A percentile compares a stretch with the other conserved stretches of the same genome.
phyloP scores from a whole-genome alignment of 2,888 invertebrate genomes.

The Panzeria rudis region DNA sequence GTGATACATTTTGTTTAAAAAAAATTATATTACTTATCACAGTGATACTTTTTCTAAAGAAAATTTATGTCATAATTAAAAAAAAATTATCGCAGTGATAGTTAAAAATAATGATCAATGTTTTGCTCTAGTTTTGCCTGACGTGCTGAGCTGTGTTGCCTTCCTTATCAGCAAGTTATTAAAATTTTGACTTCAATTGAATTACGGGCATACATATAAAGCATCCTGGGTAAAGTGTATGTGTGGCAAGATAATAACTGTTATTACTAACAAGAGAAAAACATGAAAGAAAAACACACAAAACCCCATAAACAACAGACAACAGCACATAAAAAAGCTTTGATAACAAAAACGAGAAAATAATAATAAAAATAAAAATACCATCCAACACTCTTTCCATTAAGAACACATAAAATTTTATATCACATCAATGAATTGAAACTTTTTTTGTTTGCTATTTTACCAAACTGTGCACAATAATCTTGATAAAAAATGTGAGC shows the following conservation, averaged over 20 bases:
- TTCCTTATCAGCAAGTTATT: not conserved
- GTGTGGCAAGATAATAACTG: not conserved
- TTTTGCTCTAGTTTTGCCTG: no score
- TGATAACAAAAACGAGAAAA: not conserved
- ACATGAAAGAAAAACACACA: not conserved
- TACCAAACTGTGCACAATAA: not conserved
- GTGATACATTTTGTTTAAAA: not conserved
- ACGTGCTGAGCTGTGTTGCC: no score
- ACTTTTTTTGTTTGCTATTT: not conserved
- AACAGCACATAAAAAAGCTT: conserved; percentile 5
- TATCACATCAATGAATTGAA: conserved; percentile 9
- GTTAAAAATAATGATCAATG: no score
- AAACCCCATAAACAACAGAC: conserved; percentile 7
- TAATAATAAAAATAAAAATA: conserved; percentile 5
- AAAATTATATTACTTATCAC: not conserved
- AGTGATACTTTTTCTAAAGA: not conserved
- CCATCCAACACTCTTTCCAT: not conserved
- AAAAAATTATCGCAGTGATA: not conserved
- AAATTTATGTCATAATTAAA: not conserved
- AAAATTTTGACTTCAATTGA: not conserved
- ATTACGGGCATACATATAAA: not conserved
- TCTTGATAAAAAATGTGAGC: not conserved
- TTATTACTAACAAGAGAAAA: not conserved
- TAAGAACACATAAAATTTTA: conserved; percentile 18
- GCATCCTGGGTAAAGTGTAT: not conserved